Evolutionary conservation across 2,888 invertebrate species (phyloP).

Genomic region (Monoplex corrugatus): DNA sequence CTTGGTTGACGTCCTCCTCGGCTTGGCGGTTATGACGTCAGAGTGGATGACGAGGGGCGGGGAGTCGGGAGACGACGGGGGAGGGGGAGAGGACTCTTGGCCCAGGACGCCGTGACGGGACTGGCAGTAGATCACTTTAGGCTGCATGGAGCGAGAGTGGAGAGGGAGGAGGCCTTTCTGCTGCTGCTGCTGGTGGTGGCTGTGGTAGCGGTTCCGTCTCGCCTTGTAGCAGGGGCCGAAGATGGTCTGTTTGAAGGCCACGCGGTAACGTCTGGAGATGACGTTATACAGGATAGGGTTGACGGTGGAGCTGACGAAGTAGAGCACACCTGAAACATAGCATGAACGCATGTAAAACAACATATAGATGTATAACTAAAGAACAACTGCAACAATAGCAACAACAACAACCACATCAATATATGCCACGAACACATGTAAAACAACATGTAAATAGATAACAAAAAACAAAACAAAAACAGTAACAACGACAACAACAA

Average conservation of each 20-base stretch:
- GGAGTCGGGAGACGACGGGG: neutral
- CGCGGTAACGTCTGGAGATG: constrained; percentile 95
- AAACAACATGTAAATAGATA: neutral
- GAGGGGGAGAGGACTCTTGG: neutral
- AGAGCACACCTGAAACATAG: constrained; percentile 87
- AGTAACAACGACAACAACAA: neutral
- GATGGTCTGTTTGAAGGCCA: constrained; percentile 90
- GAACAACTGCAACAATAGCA: neutral
- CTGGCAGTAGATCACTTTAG: neutral
- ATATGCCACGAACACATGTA: neutral
- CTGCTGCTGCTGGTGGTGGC: neutral
- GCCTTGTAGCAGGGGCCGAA: constrained; percentile 85
- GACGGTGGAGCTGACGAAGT: constrained; percentile 95
- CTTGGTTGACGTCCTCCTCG: neutral
- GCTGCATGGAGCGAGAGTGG: neutral
- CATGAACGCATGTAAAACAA: neutral
- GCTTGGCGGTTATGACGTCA: neutral
- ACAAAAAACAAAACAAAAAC: neutral
- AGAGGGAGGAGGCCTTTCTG: neutral
- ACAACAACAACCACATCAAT: neutral
- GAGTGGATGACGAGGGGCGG: neutral
- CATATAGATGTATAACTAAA: neutral
- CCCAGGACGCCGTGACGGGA: neutral
- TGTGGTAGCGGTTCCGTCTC: constrained; percentile 84
- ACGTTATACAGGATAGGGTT: constrained; percentile 97